phyloP scores from a whole-genome alignment of 2,888 invertebrate species.

The Metacarcinus magister region DNA sequence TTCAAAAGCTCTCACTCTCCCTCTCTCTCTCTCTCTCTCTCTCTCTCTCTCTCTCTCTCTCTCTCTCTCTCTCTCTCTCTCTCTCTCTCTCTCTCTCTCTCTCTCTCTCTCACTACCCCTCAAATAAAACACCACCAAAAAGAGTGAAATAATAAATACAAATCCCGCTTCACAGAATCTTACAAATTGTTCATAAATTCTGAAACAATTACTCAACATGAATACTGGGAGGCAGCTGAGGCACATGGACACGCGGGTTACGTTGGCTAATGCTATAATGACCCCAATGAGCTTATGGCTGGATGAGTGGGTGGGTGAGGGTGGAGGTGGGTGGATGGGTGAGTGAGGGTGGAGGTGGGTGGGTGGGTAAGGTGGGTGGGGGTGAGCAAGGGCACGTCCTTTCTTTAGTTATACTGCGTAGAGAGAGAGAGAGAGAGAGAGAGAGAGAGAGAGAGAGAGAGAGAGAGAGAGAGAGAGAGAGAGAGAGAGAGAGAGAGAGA shows the following conservation, averaged over 20 bases:
- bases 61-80: neutral
- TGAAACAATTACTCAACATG: neutral
- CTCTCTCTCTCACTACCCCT: neutral
- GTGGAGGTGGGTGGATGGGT: neutral
- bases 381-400: too few species aligned
- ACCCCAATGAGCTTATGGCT: neutral
- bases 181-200: neutral
- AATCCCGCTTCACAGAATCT: neutral
- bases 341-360: neutral
- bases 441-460: neutral
- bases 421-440: slow-evolving; percentile 26
- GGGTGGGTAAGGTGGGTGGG: neutral
- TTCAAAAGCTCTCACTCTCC: too few species aligned
- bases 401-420: neutral
- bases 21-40: neutral
- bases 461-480: slow-evolving; percentile 6
- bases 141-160: neutral
- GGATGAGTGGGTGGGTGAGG: neutral
- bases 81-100: slow-evolving; percentile 2
- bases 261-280: neutral
- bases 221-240: neutral
- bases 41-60: neutral
- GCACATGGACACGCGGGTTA: neutral
- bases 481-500: neutral
- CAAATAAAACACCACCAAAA: neutral